These are phyloP conservation scores for Ophion obscuratus DNA, from an alignment of 2,888 invertebrate genomes.

Conservation along the genomic window DNA sequence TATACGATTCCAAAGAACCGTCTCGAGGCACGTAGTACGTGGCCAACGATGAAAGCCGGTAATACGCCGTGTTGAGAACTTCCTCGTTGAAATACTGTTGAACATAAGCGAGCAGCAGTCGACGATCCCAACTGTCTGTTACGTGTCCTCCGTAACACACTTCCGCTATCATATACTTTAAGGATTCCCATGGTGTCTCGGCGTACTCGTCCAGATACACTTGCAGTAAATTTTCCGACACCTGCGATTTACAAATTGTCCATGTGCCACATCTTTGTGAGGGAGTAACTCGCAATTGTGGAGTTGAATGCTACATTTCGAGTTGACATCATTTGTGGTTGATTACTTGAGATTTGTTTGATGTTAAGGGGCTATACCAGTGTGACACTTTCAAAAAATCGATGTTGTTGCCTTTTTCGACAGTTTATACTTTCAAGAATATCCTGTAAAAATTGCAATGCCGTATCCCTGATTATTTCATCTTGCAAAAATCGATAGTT, in stretches of 20 bases:
- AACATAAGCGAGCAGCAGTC: slow-evolving; percentile 92
- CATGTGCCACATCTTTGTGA: background rate
- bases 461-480: no score
- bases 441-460: no score
- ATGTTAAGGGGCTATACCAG: background rate
- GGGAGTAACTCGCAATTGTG: background rate
- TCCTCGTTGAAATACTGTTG: slow-evolving; percentile 93
- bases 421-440: no score
- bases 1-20: slow-evolving; percentile 92
- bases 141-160: slow-evolving; percentile 96
- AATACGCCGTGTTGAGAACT: slow-evolving; percentile 87
- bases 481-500: no score
- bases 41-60: slow-evolving; percentile 90
- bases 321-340: background rate
- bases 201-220: slow-evolving; percentile 93
- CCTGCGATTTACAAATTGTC: slow-evolving; percentile 83
- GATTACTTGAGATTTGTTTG: background rate
- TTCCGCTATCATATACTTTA: slow-evolving; percentile 94
- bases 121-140: slow-evolving; percentile 90
- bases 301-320: background rate
- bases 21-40: slow-evolving; percentile 94
- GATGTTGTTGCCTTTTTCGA: no score
- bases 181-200: slow-evolving; percentile 95
- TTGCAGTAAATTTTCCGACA: slow-evolving; percentile 92
- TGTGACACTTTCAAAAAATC: no score